Base-by-base conservation (phyloP, 37 sponge, comb jelly and placozoan genomes). In the Geodia barretti region DNA sequence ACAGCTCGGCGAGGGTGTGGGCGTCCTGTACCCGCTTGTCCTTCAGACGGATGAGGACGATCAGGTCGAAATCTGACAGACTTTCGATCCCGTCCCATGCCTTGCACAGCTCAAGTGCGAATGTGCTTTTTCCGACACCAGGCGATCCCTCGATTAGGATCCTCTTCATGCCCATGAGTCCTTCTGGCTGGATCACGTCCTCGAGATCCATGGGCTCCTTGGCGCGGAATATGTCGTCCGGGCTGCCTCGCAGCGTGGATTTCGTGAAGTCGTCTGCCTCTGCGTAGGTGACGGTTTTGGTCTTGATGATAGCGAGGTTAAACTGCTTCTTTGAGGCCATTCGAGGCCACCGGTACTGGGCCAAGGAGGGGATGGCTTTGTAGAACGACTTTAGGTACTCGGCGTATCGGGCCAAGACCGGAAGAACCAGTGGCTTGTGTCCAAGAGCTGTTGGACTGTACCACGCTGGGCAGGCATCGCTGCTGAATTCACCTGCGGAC, bases 21-120 rank as follows among this genome's bases (percentile, higher is more conserved):
- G 79, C 79, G 32, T 79, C 79, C 34, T 68, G 79, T 25, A 54
- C 79, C 42, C 59, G 54, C 23, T 68, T 79, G 34, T 79, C 79
- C 36, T 43, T 4, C 3, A 29, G 60, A 40, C 70, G 47, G 34
- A 79, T 26, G 19, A 79, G 70, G 1, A 79, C 3, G 9, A 79
- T 66, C 21, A 79, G 58, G 1, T 33, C 17, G 36, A 47, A 79
- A 32, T 29, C 39, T 26, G 21, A 64, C 32, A 79, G 32, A 19
- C 41, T 1, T 26, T 67, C 79, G 2, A 79, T 41, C 30, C 68
- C 70, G 28, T 79, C 59, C 79, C 79, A 79, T 29, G 11, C 39
- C 42, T 26, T 41, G 35, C 79, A 79, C 23, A 79, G 33, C 70
- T 79, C 79, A n/a, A 67, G 30, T 9, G 69, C 4, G 1, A 79